Evolutionary conservation across 2,797 vertebrate genomes (phyloP), one percentile per base, ranked within the genome.

Genomic region (Mus spretus): DNA sequence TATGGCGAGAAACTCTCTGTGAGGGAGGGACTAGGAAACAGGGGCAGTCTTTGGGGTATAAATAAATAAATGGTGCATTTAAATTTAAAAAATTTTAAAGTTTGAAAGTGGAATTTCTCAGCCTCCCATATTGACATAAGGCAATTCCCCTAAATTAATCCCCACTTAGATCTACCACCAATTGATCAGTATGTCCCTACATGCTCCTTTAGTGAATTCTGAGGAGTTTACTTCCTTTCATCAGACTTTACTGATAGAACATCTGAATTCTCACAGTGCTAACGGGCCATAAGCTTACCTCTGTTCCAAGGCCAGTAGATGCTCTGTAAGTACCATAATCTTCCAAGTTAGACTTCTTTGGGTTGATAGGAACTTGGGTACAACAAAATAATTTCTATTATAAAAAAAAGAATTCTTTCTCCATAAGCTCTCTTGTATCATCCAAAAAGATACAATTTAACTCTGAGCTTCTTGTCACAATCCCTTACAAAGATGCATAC

Each of bases 391-490:
- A 14, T 65, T 87, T 92, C 44, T 78, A 34, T 87, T 89, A 88
- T 50, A 50, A 65, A 47, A 96, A 96, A 93, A 89, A 77, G 19
- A 92, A 89, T 1, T 0, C 14, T 86, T 95, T 94, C 28, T 31
- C 92, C 50, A 72, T 65, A 61, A 65, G 34, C 6, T 37, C 8
- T 82, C 65, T 77, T 65, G 34, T 44, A 90, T 72, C 80, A 63
- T 26, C 55, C 75, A 94, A 92, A 81, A 74, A 55, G 31, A 40
- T 50, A 50, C 11, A 53, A 19, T 13, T 50, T 92, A 67, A 53
- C 31, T 94, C 74, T 63, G 34, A 88, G 55, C 80, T 87, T 59
- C 82, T 95, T 85, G 87, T 84, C 87, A 55, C 55, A 79, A 50
- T 83, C 15, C 44, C 67, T 57, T 86, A 82, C 57, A 83, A 57